Evolutionary conservation across 2,113 vertebrate species (phyloP), one percentile per base, ranked within the genome.

Genomic region (Oriolus oriolus): DNA sequence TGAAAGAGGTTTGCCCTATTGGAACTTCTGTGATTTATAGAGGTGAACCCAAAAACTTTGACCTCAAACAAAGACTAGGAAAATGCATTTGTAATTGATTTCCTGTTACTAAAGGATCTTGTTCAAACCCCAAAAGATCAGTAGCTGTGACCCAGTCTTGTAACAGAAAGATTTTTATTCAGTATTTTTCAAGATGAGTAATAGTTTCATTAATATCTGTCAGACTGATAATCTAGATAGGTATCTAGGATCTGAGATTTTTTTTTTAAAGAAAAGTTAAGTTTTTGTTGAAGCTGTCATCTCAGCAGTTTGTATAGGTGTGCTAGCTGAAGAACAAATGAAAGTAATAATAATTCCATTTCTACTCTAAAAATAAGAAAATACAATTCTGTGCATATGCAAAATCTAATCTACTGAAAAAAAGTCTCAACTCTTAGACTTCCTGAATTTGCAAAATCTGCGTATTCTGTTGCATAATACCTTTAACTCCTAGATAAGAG

Each of bases 401-500:
- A 63, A 71, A 87, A 93, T 20, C 1, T 10, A 66, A 19, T 76
- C 16, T 73, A 79, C 78, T 85, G 70, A 37, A 79, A 89, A 84
- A 50, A 10, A 52, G 22, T 53, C 20, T 44, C 10, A 65, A 11
- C 22, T 85, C 69, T 80, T 56, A 88, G 35, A 37, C 17, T 73
- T 69, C 35, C 41, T 56, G 42, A 84, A 84, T 92, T 89, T 93
- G 89, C 47, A 92, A 89, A 90, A 84, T 56, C 63, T 81, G 13
- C 1, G 0, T 66, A 49, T 33, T 59, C 26, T 77, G n/a, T 96
- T 95, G 71, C 39, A 18, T 84, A 90, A 88, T 42, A 76, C 24
- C 61, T 90, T 73, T 45, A 93, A 84, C 33, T 89, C 16, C 8
- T 79, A 90, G 86, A 93, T 87, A 84, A 93, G 78, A 88, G 69